phyloP scores from a whole-genome alignment of 2,888 invertebrate genomes.

The Cephus spinipes region DNA sequence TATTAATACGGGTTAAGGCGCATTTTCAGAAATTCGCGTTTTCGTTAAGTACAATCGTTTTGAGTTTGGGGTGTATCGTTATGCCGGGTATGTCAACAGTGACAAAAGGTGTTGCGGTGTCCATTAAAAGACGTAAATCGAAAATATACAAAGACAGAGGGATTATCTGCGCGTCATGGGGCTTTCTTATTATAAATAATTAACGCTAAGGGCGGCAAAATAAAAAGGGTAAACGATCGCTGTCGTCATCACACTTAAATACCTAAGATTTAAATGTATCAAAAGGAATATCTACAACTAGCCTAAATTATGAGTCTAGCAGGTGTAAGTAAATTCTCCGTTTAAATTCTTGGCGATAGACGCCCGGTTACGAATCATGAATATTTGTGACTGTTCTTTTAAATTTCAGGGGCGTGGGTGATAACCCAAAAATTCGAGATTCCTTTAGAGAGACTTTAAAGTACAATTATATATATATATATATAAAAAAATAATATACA shows the following conservation, averaged over 20 bases:
- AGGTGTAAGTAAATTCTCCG: slow-evolving; percentile 50
- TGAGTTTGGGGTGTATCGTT: background rate
- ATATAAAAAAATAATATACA: slow-evolving; percentile 31
- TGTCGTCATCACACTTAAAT: slow-evolving; percentile 4
- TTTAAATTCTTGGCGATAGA: background rate
- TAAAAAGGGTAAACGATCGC: background rate
- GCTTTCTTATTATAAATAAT: background rate
- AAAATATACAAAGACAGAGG: background rate
- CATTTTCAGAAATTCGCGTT: background rate
- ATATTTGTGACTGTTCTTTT: background rate
- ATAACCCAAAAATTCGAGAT: background rate
- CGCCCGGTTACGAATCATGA: background rate
- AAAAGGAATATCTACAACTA: slow-evolving; percentile 22
- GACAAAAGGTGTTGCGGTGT: background rate
- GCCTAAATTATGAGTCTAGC: slow-evolving; percentile 28
- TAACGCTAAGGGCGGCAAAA: background rate
- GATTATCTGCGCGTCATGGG: background rate
- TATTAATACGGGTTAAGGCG: background rate
- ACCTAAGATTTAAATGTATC: slow-evolving; percentile 8
- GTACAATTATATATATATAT: slow-evolving; percentile 23
- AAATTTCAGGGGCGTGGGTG: background rate
- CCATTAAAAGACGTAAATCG: background rate
- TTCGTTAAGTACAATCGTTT: background rate
- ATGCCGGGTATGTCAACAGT: background rate
- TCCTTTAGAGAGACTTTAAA: slow-evolving; percentile 1